Evolutionary conservation across 2,797 vertebrate species (phyloP), one percentile per base, ranked within the genome.

Genomic region (Coranthus polyacanthus): DNA sequence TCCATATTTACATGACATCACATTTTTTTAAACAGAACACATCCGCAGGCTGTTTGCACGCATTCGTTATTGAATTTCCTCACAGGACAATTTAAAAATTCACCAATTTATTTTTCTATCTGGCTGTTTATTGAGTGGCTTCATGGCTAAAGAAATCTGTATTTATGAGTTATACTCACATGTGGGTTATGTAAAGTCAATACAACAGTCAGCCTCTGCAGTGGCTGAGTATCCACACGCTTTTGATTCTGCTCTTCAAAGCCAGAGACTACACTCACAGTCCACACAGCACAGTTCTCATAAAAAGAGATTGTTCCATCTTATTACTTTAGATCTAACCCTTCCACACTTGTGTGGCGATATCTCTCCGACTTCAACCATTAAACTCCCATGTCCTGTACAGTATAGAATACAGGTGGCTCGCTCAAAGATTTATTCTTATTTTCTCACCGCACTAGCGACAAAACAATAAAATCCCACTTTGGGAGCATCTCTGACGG

Each of bases 171-270:
- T 51, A 13, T 43, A 59, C 38, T 73, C 52, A 58, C 44, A 73
- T 78, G 63, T 42, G 63, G 68, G 58, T 87, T 88, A 81, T 56
- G 56, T 83, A 81, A 86, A 88, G 74, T 82, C 80, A 80, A 75
- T 72, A 85, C 63, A 87, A 83, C 75, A 83, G 49, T 68, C 58
- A 56, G 69, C 62, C 70, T 87, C 81, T 88, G 82, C 74, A 81
- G 83, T 71, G 50, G 70, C 56, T 53, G 56, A n/a, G n/a, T n/a
- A n/a, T n/a, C n/a, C n/a, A n/a, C 49, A 76, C 13, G 21, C 78
- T 69, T 89, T 82, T 88, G 82, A 91, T 83, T 88, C 72, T n/a
- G 11, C 72, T 75, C 77, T 83, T 83, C 82, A 84, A 87, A 84
- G 84, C 20, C 5, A 66, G 62, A 78, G 66, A 66, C 70, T 78